A percentile compares a stretch with the other conserved stretches of the same genome.
Evolutionary conservation across 2,797 vertebrate genomes (phyloP).

Genomic region (Propithecus perrieri): DNA sequence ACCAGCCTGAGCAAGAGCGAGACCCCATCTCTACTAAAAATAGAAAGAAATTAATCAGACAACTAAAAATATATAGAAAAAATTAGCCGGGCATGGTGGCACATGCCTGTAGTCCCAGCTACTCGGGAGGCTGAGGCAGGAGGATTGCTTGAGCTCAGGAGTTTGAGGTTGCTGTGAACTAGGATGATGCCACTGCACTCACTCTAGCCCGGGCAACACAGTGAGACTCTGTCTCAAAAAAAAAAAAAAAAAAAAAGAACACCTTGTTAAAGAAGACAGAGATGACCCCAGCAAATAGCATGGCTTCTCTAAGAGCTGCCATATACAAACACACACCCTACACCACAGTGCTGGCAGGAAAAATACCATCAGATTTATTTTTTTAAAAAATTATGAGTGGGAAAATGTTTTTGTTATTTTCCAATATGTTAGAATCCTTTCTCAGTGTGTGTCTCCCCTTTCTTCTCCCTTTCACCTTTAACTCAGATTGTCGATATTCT

Average conservation of each 20-base stretch:
- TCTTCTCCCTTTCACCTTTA: not conserved
- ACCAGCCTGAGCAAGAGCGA: too few species aligned
- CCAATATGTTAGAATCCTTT: not conserved
- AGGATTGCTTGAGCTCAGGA: too few species aligned
- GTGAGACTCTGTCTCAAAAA: too few species aligned
- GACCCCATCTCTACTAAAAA: too few species aligned
- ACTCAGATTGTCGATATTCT: not conserved
- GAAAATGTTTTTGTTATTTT: not conserved
- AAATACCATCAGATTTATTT: not conserved
- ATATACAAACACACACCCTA: accelerated
- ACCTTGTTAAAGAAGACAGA: not conserved
- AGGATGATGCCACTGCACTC: too few species aligned
- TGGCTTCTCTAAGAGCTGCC: not conserved
- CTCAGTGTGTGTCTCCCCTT: not conserved
- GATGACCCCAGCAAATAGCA: not conserved
- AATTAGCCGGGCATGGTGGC: too few species aligned
- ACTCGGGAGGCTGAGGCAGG: too few species aligned
- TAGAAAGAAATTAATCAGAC: too few species aligned
- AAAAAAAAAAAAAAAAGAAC: not conserved
- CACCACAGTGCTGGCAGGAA: not conserved
- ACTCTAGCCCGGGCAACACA: too few species aligned
- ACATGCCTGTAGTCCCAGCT: too few species aligned
- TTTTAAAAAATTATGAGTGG: not conserved
- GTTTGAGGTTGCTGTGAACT: too few species aligned
- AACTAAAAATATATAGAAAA: too few species aligned